A percentile compares a stretch with the other conserved stretches of the same genome.
These are phyloP conservation scores for Perca schrenkii DNA, from an alignment of 2,113 vertebrate genomes.

Conservation along the genomic window DNA sequence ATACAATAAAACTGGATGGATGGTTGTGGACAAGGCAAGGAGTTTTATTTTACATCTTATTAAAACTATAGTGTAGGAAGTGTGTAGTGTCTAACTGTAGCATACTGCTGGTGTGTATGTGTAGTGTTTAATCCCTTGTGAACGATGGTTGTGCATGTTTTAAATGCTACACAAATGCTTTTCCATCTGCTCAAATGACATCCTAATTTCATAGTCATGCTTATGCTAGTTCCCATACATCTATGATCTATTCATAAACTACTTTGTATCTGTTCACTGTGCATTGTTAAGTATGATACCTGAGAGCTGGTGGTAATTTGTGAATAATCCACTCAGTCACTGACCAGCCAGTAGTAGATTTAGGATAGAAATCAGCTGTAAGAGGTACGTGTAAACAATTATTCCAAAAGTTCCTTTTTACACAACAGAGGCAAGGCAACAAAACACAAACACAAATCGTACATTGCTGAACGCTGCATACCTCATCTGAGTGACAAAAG, in stretches of 20 bases:
- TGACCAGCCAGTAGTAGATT: slow-evolving; percentile 12
- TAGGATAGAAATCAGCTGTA: slow-evolving; percentile 41
- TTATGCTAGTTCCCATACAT: not conserved
- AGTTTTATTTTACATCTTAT: not conserved
- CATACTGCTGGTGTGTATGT: slow-evolving; percentile 33
- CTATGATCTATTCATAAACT: slow-evolving; percentile 1
- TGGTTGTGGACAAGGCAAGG: not conserved
- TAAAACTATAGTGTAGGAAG: not conserved
- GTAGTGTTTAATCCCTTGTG: slow-evolving; percentile 32
- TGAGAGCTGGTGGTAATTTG: slow-evolving; percentile 70
- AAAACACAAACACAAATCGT: slow-evolving; percentile 44
- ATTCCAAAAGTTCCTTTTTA: slow-evolving; percentile 38
- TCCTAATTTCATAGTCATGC: slow-evolving; percentile 6
- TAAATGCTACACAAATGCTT: slow-evolving; percentile 26
- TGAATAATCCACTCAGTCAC: slow-evolving; percentile 31
- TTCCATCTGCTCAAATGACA: slow-evolving; percentile 23
- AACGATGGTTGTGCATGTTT: slow-evolving; percentile 35
- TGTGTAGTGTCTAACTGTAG: slow-evolving; percentile 37
- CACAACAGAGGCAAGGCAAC: slow-evolving; percentile 54
- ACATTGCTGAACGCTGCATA: slow-evolving; percentile 39
- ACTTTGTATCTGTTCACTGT: not conserved
- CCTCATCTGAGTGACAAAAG: slow-evolving; percentile 55
- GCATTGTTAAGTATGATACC: slow-evolving; percentile 53
- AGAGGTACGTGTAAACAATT: slow-evolving; percentile 57
- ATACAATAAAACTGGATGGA: slow-evolving; percentile 18